These are phyloP conservation scores for Momotus momota DNA, from an alignment of 2,797 vertebrate genomes.

Conservation along the genomic window DNA sequence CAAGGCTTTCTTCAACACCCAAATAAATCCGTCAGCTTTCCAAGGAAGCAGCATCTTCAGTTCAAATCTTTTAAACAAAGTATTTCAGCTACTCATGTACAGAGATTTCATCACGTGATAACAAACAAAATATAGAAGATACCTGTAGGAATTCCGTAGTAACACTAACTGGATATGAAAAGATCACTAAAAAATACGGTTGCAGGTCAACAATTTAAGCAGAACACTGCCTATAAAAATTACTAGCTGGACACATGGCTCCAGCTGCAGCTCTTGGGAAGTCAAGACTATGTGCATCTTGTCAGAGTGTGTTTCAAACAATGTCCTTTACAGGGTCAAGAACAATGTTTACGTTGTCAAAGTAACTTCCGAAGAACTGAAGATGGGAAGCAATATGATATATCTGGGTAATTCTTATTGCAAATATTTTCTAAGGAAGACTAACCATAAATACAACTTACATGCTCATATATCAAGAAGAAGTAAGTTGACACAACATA, in stretches of 20 bases:
- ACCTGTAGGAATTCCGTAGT: background rate
- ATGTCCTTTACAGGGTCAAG: fast-evolving
- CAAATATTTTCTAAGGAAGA: background rate
- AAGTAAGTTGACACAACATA: background rate
- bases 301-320: background rate
- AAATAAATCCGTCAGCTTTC: background rate
- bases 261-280: background rate
- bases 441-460: background rate
- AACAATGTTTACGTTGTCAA: background rate
- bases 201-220: background rate
- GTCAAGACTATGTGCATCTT: background rate
- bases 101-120: background rate
- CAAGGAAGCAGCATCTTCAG: background rate
- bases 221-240: background rate
- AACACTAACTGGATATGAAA: background rate
- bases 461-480: background rate
- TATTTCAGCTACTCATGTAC: background rate
- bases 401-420: background rate
- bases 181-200: background rate
- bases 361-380: background rate
- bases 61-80: background rate
- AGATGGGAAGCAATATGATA: background rate
- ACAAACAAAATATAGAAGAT: background rate
- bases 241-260: fast-evolving
- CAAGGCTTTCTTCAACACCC: background rate